Conservation (phyloP, 2,888 invertebrate genomes). For the Pedicia rivosa region DNA sequence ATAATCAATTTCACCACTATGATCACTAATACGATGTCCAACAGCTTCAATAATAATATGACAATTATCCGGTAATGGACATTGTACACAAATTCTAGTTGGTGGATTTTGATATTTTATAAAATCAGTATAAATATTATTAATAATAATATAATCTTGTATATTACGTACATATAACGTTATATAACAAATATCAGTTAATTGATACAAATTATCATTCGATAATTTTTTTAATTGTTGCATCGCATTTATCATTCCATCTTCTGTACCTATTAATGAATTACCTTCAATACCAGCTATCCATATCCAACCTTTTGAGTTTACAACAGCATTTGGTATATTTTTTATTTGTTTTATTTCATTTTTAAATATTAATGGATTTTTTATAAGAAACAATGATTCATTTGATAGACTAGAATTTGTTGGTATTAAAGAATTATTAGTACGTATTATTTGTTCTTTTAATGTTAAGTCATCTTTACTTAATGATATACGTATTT, state of each 20-base stretch:
- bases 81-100: constrained; percentile 70
- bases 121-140: constrained; percentile 56
- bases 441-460: constrained; percentile 21
- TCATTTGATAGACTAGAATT: constrained; percentile 1
- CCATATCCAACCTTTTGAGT: constrained; percentile 70
- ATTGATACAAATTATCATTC: constrained; percentile 25
- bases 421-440: constrained; percentile 11
- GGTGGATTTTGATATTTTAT: constrained; percentile 70
- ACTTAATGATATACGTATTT: constrained; percentile 29
- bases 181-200: constrained; percentile 61
- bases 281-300: constrained; percentile 65
- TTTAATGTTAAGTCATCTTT: constrained; percentile 25
- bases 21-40: constrained; percentile 23
- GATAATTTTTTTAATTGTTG: constrained; percentile 45
- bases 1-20: constrained; percentile 15
- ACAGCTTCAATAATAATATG: constrained; percentile 66
- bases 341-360: constrained; percentile 44
- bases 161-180: constrained; percentile 75
- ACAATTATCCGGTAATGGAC: constrained; percentile 50
- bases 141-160: constrained; percentile 59
- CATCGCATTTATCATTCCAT: constrained; percentile 55
- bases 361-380: constrained; percentile 35
- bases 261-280: no score
- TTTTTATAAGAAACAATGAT: not conserved
- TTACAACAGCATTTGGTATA: constrained; percentile 43